Conservation (phyloP, 2,113 vertebrate genomes). For the Scortum barcoo region DNA sequence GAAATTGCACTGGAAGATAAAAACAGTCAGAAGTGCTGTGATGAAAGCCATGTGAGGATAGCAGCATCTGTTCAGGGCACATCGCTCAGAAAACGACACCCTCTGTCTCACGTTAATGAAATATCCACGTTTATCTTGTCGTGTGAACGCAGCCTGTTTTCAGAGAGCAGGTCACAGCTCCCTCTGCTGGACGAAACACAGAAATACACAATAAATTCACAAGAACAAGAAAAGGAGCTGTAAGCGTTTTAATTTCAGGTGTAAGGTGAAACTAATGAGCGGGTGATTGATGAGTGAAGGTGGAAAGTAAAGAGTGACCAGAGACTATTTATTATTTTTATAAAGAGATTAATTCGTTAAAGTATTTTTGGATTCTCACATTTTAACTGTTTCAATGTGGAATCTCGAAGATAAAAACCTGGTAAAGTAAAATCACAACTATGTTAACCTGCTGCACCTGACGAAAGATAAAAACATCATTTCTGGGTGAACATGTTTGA, state of each 20-base stretch:
- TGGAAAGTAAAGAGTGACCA: too few relatives aligned
- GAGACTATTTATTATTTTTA: too few relatives aligned
- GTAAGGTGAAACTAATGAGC: accelerated
- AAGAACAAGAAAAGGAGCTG: not conserved
- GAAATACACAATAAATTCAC: not conserved
- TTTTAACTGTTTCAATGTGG: not conserved
- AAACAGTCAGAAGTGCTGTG: not conserved
- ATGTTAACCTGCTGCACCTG: too few relatives aligned
- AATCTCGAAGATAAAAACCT: not conserved
- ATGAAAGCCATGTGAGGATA: not conserved
- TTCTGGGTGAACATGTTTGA: not conserved
- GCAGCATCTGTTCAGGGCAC: not conserved
- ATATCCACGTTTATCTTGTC: not conserved
- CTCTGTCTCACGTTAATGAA: not conserved
- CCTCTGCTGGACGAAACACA: slow-evolving; percentile 58
- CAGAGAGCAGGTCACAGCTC: not conserved
- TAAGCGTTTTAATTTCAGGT: not conserved
- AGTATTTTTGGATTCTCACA: not conserved
- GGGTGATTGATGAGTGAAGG: not conserved
- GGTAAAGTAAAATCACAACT: not conserved
- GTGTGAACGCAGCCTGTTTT: not conserved
- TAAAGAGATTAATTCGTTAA: not conserved
- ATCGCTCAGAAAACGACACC: not conserved
- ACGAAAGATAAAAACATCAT: not conserved
- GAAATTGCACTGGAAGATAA: too few relatives aligned